Evolutionary conservation across 1,140 invertebrate genomes (phyloP), one percentile per base, ranked within the genome.

Genomic region (Heliconius nattereri): DNA sequence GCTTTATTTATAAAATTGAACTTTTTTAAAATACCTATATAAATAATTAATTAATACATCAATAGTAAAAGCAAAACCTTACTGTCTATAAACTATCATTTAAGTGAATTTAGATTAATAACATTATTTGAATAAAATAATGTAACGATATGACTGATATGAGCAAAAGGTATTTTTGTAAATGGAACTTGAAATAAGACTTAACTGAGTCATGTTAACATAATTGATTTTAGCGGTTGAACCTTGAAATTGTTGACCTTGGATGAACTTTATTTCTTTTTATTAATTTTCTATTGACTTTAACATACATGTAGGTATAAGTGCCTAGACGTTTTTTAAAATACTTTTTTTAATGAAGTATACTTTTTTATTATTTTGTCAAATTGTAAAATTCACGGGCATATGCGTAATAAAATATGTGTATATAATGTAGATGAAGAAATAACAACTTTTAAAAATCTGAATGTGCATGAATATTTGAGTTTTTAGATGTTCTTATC

Each of bases 101-200:
- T 40, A 72, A 72, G 37, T 72, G 19, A 8, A 23, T 72, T 37
- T 37, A 72, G 5, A 72, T 66, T 13, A 23, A 72, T 29, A 72
- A 37, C 7, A 72, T 72, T n/a, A 40, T 40, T 72, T 37, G 16
- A 37, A 20, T 8, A 3, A 9, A 37, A 20, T 72, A 40, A 37
- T 35, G 6, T 35, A 71, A 37, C 19, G 20, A 71, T 71, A 73
- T 83, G 89, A 92, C 89, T 92, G 89, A 90, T 85, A 80, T 83
- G 83, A 86, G 85, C 86, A 86, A 89, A 89, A 90, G 88, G 86
- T 91, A 92, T 91, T 89, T 91, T 90, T 91, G 57, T 90, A 90
- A 82, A 26, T 73, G 23, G 32, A 76, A 75, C 35, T 49, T 75
- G 32, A 23, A 71, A 49, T 2, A 76, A 66, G 40, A 71, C 23